Evolutionary conservation across 2,113 vertebrate genomes (phyloP), one percentile per base, ranked within the genome.

Genomic region (Pyxicephalus adspersus): DNA sequence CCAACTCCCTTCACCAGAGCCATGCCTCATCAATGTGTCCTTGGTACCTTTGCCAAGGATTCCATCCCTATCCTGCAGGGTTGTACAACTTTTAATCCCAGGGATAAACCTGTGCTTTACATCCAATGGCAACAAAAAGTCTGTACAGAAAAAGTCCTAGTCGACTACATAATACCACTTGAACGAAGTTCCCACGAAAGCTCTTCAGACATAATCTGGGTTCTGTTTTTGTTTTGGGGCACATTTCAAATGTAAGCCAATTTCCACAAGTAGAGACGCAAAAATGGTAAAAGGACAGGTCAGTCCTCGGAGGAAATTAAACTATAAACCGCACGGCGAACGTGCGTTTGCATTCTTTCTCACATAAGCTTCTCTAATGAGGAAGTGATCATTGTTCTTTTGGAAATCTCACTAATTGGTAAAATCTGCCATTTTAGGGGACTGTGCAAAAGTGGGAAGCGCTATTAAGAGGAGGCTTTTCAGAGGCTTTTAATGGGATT

Each of bases 321-420:
- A 15, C 2, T 25, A 23, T 17, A 25, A 22, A 51, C 18, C 38
- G 17, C 45, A 13, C 34, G 7, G 18, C 16, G 1, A 51, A 50
- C 6, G 5, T 25, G 3, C 26, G 34, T 73, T 73, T 73, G n/a
- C 54, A 73, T 73, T n/a, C 18, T 38, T 58, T 4, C 70, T 57
- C 9, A 34, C 18, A 73, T 20, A 73, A 29, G 26, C 52, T 22
- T 9, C 70, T 72, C 22, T 61, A 75, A 75, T 75, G 72, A 60
- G 72, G 11, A 15, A 16, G 9, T 26, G 2, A 52, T 52, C 68
- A 72, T 57, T 72, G 68, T 72, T 31, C 68, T n/a, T 2, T 19
- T 25, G 9, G 3, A 45, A 17, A 7, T 13, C 31, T 61, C 57
- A 18, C 29, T 61, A 61, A 75, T 61, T 75, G 55, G 55, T 25